These are phyloP conservation scores for Sinohyriopsis cumingii DNA, from an alignment of 2,888 invertebrate genomes.

Conservation along the genomic window DNA sequence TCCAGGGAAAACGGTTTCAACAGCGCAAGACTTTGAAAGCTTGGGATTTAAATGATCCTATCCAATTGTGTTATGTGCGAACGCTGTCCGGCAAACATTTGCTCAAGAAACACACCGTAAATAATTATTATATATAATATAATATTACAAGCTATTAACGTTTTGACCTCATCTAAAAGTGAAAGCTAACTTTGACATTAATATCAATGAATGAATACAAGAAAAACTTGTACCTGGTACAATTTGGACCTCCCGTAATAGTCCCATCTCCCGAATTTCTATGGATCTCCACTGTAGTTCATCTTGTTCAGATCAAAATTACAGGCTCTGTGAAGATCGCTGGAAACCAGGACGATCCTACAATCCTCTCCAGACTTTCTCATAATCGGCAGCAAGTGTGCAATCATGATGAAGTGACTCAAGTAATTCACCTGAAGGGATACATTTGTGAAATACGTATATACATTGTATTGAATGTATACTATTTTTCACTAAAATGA, in stretches of 20 bases:
- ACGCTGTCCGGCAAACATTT: too few species aligned
- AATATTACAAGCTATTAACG: too few species aligned
- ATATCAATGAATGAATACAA: neutral
- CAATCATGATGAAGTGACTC: constrained; percentile 45
- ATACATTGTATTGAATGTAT: too few species aligned
- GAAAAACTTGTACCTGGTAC: constrained; percentile 32
- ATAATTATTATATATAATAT: too few species aligned
- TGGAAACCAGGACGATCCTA: constrained; percentile 45
- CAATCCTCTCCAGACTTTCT: constrained; percentile 45
- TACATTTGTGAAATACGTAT: too few species aligned
- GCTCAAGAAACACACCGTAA: too few species aligned
- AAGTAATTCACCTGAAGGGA: constrained; percentile 47
- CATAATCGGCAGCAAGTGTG: constrained; percentile 44
- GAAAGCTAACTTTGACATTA: neutral
- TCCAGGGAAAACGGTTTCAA: too few species aligned
- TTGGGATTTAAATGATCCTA: too few species aligned
- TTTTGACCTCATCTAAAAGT: too few species aligned
- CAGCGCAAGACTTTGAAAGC: too few species aligned
- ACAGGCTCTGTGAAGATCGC: constrained; percentile 29
- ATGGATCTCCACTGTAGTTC: constrained; percentile 30
- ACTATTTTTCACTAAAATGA: neutral
- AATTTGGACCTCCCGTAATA: constrained; percentile 47
- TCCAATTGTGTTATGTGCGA: too few species aligned
- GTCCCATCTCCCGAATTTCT: constrained; percentile 17
- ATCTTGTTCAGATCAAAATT: constrained; percentile 35